Conservation (phyloP, 2,888 invertebrate genomes). For the Mechanitis mazaeus region DNA sequence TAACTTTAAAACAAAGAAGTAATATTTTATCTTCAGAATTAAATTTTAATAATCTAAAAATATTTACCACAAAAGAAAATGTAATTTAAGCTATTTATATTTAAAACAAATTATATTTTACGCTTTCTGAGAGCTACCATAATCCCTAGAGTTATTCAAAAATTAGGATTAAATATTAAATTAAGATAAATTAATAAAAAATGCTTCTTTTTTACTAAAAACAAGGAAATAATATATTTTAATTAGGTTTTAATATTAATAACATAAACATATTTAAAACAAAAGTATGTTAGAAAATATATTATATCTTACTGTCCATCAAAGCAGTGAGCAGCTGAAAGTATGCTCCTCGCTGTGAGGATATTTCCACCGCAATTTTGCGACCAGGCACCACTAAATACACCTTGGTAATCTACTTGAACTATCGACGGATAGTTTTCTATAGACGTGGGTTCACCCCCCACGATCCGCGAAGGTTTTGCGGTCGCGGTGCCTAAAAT, state of each 20-base stretch:
- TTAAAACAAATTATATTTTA: too few species aligned
- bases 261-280: conserved; percentile 2
- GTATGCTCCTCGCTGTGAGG: conserved; percentile 35
- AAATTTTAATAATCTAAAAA: neutral
- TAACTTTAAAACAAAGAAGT: too few species aligned
- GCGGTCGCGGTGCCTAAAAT: conserved; percentile 29
- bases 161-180: too few species aligned
- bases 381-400: conserved; percentile 34
- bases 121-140: too few species aligned
- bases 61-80: neutral
- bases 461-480: conserved; percentile 36
- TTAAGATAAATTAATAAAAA: too few species aligned
- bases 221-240: too few species aligned
- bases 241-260: too few species aligned
- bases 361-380: conserved; percentile 44
- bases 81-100: too few species aligned
- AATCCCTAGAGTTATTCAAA: too few species aligned
- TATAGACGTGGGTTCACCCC: conserved; percentile 41
- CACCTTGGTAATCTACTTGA: conserved; percentile 37
- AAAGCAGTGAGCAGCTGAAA: conserved; percentile 48
- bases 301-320: conserved; percentile 30
- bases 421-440: conserved; percentile 42
- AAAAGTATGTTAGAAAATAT: neutral
- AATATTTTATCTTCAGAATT: too few species aligned
- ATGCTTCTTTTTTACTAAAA: too few species aligned